Percentiles rank a stretch among this genome's conserved stretches.
Conservation (phyloP, 2,113 vertebrate species). For the Benitochromis conjunctus region DNA sequence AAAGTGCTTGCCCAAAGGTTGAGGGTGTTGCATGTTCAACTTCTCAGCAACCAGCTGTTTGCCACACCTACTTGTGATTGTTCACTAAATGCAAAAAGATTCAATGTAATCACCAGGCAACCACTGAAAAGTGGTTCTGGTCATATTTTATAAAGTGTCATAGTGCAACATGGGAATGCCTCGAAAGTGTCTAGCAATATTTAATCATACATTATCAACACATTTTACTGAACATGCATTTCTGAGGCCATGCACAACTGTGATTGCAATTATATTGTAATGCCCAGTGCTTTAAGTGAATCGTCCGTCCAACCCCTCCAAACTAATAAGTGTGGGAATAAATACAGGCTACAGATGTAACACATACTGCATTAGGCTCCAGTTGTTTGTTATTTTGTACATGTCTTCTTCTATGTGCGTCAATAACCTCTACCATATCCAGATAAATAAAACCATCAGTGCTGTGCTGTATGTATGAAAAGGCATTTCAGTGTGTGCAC, state of each 20-base stretch:
- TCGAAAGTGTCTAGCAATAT: background rate
- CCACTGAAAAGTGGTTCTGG: background rate
- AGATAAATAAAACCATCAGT: background rate
- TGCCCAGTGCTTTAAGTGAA: rapidly evolving
- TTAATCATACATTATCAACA: background rate
- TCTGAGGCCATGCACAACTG: background rate
- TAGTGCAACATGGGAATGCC: background rate
- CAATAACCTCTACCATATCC: background rate
- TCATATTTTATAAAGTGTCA: background rate
- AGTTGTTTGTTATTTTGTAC: background rate
- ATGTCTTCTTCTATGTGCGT: background rate
- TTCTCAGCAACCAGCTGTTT: background rate
- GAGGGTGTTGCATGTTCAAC: background rate
- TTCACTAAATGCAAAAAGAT: background rate
- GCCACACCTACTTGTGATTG: background rate
- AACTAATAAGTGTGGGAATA: background rate
- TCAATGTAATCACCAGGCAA: background rate
- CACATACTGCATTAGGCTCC: background rate
- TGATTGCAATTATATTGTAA: background rate
- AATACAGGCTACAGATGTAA: background rate
- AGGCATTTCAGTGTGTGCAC: background rate
- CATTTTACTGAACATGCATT: background rate
- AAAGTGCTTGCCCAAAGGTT: background rate
- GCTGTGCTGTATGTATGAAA: background rate
- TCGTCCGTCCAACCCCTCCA: background rate